These are phyloP conservation scores for Lasioglossum calceatum DNA, from an alignment of 2,888 invertebrate species.

Conservation along the genomic window DNA sequence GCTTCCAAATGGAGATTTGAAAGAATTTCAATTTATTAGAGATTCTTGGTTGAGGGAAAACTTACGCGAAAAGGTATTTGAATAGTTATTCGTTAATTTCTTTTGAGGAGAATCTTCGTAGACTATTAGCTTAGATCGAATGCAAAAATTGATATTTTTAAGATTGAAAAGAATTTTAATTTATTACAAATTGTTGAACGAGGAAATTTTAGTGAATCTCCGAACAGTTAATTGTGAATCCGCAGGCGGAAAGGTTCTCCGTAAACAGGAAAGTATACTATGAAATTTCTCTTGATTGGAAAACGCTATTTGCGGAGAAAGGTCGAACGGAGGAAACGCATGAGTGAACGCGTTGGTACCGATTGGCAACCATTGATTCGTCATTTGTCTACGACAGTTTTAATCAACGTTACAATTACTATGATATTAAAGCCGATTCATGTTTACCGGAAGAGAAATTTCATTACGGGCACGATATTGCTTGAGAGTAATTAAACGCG, in stretches of 20 bases:
- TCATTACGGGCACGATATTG: neutral
- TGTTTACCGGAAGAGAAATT: constrained; percentile 10
- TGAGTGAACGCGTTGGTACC: constrained; percentile 24
- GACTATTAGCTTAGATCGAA: neutral
- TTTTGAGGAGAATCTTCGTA: neutral
- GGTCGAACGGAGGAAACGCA: constrained; percentile 39
- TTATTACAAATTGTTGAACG: neutral
- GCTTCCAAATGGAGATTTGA: too few relatives aligned
- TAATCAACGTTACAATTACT: constrained; percentile 19
- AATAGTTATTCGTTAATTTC: neutral
- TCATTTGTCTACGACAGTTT: constrained; percentile 44
- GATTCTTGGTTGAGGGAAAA: too few relatives aligned
- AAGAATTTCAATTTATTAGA: too few relatives aligned
- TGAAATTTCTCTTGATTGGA: constrained; percentile 46
- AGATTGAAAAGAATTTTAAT: neutral
- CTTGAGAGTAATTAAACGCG: neutral
- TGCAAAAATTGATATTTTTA: neutral
- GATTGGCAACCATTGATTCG: constrained; percentile 48
- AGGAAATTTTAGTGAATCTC: neutral
- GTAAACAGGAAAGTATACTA: constrained; percentile 15
- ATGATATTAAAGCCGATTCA: constrained; percentile 23
- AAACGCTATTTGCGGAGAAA: constrained; percentile 51
- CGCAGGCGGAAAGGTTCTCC: neutral
- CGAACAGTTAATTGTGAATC: neutral
- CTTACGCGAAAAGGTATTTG: too few relatives aligned